phyloP scores from a whole-genome alignment of 2,888 invertebrate species.

The Campoletis raptor region DNA sequence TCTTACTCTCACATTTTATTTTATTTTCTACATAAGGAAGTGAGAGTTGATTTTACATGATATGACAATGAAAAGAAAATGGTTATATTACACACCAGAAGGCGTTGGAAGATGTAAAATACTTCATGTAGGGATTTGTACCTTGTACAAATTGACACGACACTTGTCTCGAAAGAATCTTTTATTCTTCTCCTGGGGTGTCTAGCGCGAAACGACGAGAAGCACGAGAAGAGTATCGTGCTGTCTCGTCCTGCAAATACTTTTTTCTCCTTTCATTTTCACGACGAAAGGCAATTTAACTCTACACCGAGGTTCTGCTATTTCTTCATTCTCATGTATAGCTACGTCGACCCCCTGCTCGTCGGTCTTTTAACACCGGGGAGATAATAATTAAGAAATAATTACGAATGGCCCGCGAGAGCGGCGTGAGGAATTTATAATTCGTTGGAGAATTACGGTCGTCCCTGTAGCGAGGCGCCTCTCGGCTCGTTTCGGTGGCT shows the following conservation, averaged over 20 bases:
- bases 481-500: slow-evolving; percentile 50
- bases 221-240: slow-evolving; percentile 49
- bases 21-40: background rate
- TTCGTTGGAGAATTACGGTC: slow-evolving; percentile 61
- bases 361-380: slow-evolving; percentile 60
- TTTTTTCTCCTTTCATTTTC: slow-evolving; percentile 58
- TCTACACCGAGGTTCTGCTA: slow-evolving; percentile 38
- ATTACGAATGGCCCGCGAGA: slow-evolving; percentile 65
- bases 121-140: background rate
- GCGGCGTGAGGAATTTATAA: slow-evolving; percentile 67
- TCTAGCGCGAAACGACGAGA: slow-evolving; percentile 26
- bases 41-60: background rate
- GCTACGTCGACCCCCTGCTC: slow-evolving; percentile 39
- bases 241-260: slow-evolving; percentile 39
- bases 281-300: slow-evolving; percentile 67
- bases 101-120: slow-evolving; percentile 5
- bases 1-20: background rate
- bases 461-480: slow-evolving; percentile 50
- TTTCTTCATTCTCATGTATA: slow-evolving; percentile 27
- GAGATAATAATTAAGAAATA: slow-evolving; percentile 69
- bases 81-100: background rate
- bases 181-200: slow-evolving; percentile 20
- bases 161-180: slow-evolving; percentile 44
- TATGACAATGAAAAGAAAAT: background rate
- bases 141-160: slow-evolving; percentile 44